Evolutionary conservation across 1,140 invertebrate genomes (phyloP).

Genomic region (Sarcophaga peregrina): DNA sequence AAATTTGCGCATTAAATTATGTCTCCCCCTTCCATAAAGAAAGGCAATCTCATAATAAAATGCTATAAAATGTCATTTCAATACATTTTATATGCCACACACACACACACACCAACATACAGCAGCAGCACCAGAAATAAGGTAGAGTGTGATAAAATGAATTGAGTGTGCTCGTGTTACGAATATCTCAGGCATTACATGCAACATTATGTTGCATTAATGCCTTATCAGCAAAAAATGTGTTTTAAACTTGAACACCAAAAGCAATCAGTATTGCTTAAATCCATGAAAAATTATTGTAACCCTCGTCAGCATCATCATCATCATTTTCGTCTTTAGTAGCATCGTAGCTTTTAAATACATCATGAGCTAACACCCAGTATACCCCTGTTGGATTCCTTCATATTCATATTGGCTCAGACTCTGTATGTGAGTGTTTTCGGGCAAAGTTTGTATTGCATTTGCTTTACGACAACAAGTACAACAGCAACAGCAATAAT

Average conservation of each 20-base stretch:
- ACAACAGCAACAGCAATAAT: background rate
- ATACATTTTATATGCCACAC: background rate
- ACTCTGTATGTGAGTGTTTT: background rate
- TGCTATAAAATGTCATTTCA: background rate
- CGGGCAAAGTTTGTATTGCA: background rate
- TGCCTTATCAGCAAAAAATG: background rate
- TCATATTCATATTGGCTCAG: background rate
- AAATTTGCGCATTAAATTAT: no score
- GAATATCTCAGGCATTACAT: background rate
- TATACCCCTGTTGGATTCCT: background rate
- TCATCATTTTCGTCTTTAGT: background rate
- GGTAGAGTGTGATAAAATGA: no score
- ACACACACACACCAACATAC: background rate
- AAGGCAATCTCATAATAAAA: background rate
- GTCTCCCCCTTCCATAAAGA: background rate
- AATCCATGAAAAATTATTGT: constrained; percentile 6
- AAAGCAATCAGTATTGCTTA: background rate
- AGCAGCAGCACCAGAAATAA: background rate
- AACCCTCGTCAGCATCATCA: background rate
- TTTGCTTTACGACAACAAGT: background rate
- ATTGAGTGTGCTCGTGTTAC: background rate
- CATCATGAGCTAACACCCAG: background rate
- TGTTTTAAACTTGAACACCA: background rate
- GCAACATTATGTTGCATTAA: constrained; percentile 10
- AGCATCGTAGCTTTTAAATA: no score